Evolutionary conservation across 1,140 invertebrate genomes (phyloP), one percentile per base, ranked within the genome.

Genomic region (Pogonus chalceus): DNA sequence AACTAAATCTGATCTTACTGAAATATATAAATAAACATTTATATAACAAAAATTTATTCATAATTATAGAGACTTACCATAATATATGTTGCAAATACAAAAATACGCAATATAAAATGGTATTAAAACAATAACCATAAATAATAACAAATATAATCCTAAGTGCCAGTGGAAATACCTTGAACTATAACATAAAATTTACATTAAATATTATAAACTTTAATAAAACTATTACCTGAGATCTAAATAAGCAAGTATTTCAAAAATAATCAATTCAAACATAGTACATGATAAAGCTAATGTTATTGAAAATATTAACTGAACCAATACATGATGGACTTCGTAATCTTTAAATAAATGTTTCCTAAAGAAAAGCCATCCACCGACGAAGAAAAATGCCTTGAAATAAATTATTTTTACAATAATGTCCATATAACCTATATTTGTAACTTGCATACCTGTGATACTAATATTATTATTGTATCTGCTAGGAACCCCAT

Each of bases 201-300:
- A 57, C 3, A 60, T 49, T 54, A 56, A 51, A 20, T 12, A 46
- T 46, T 51, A 39, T 47, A 49, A 51, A 7, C 55, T 46, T 49
- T 52, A 24, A 12, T 23, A 35, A 2, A 55, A 55, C 37, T 59
- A 46, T 58, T 67, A 62, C 68, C 63, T 74, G n/a, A 73, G 72
- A 67, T 96, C 90, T 53, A 99, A 72, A 57, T 97, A 81, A 39
- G 88, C 95, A 49, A 98, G 74, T 66, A 99, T 99, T 78, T 99
- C 97, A 79, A 99, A 99, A 69, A 99, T 99, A 56, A 99, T 98
- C 21, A 99, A 76, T 70, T 99, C 96, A 75, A 99, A 99, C 92
- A 99, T 96, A 2, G 93, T 97, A 68, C 96, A 98, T 14, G 96
- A 99, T 2, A 99, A 72, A 2, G 96, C 88, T 71, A 99, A 96